A percentile compares a stretch with the other conserved stretches of the same genome.
These are phyloP conservation scores for Drosophila lacertosa DNA, from an alignment of 1,140 invertebrate genomes.

Conservation along the genomic window DNA sequence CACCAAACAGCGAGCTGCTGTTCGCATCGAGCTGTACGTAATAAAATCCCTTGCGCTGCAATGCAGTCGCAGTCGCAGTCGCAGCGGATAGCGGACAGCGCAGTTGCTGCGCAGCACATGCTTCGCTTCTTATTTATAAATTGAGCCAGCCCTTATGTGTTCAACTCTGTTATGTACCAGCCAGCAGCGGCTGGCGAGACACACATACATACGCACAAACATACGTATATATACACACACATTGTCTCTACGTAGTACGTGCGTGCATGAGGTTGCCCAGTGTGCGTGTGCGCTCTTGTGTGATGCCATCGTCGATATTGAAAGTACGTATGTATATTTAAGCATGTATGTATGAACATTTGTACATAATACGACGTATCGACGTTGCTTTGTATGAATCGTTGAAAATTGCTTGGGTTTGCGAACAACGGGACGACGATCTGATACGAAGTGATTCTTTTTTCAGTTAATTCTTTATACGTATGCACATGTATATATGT, in stretches of 20 bases:
- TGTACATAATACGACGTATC: constrained; percentile 54
- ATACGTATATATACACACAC: constrained; percentile 28
- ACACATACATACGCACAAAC: constrained; percentile 35
- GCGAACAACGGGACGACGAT: constrained; percentile 75
- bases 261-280: constrained; percentile 38
- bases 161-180: constrained; percentile 73
- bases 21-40: constrained; percentile 59
- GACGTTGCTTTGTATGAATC: constrained; percentile 48
- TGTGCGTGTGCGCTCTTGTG: constrained; percentile 68
- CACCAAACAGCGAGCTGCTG: constrained; percentile 37
- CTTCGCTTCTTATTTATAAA: constrained; percentile 76
- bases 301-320: constrained; percentile 81
- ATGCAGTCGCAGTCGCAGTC: constrained; percentile 33
- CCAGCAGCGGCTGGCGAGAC: constrained; percentile 30
- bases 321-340: constrained; percentile 68
- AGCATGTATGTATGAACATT: constrained; percentile 31
- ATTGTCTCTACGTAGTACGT: constrained; percentile 59
- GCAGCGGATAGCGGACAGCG: constrained; percentile 45
- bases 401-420: constrained; percentile 67
- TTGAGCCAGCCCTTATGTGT: constrained; percentile 78
- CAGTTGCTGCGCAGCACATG: constrained; percentile 63
- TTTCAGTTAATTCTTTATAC: constrained; percentile 70
- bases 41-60: constrained; percentile 79
- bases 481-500: constrained; percentile 39
- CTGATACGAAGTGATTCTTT: constrained; percentile 71